phyloP scores from a whole-genome alignment of 1,140 invertebrate species.

The Rhyacophila brunnea region DNA sequence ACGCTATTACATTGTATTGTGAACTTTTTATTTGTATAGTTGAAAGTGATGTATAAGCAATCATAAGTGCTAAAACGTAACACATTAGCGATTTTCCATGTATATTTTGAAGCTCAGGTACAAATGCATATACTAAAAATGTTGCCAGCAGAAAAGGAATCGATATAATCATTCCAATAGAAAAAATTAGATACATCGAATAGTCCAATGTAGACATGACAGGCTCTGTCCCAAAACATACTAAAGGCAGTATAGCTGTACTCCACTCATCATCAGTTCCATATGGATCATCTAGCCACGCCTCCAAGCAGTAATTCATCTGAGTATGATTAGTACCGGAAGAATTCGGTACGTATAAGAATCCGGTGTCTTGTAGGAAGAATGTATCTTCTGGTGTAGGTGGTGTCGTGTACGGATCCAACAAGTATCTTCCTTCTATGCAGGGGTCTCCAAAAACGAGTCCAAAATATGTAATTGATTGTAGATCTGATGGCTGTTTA shows the following conservation, averaged over 20 bases:
- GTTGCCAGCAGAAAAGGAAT: constrained; percentile 62
- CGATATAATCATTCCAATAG: constrained; percentile 58
- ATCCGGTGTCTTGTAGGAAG: constrained; percentile 2
- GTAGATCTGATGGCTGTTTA: background rate
- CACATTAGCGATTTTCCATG: constrained; percentile 65
- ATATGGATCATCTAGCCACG: no score
- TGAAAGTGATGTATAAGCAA: constrained; percentile 53
- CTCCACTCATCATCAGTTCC: no score
- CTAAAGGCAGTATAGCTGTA: no score
- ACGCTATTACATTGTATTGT: background rate
- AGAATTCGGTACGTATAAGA: no score
- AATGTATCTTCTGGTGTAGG: background rate
- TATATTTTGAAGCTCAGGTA: constrained; percentile 61
- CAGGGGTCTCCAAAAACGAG: constrained; percentile 17
- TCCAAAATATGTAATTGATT: background rate
- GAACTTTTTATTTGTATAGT: background rate
- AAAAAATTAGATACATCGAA: constrained; percentile 7
- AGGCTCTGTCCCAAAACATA: background rate
- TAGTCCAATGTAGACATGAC: no score
- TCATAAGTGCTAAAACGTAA: constrained; percentile 56
- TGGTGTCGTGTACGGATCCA: constrained; percentile 9
- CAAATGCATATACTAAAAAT: constrained; percentile 60
- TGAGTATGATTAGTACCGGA: no score
- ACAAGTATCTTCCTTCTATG: background rate
- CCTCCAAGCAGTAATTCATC: no score